Evolutionary conservation across 2,888 invertebrate genomes (phyloP), one percentile per base, ranked within the genome.

Genomic region (Oligia fasciuncula): DNA sequence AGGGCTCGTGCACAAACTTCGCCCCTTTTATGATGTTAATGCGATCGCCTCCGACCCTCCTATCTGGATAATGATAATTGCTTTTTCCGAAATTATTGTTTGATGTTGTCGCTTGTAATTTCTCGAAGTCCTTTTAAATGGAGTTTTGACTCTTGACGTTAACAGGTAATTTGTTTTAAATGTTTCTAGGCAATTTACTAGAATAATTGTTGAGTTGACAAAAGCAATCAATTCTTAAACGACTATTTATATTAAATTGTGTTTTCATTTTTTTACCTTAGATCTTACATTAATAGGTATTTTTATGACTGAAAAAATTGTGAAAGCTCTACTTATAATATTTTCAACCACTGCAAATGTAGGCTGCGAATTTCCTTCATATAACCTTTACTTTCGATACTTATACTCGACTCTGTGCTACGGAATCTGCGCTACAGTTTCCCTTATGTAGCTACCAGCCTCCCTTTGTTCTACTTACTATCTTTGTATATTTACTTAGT

Each of bases 1-100:
- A 93, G 95, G 95, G 96, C 93, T 92, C 93, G 91, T 90, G 94
- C 93, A 94, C 94, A 92, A 95, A 95, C 94, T 95, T 95, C 94
- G 94, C 95, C 96, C 96, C 95, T 94, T 96, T 95, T 96, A 96
- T 96, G 96, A 96, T 95, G 96, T 94, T 96, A 96, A 96, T 96
- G 96, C 95, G 95, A 96, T 96, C 95, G 95, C 94, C 95, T 93
- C 93, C 94, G 93, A 95, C 95, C 96, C 96, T 95, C 94, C 94
- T 95, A 95, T 95, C 95, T 93, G 92, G 94, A 93, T 96, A 96
- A 97, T 96, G 96, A 96, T 96, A 96, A 97, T 96, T 96, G 95
- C 96, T 95, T 96, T 96, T 96, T 95, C 95, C 93, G 92, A 96
- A 96, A 96, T 96, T 96, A 96, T 96, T 96, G 95, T 96, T 96